Percentiles rank a stretch among this genome's conserved stretches.
Evolutionary conservation across 1,140 invertebrate genomes (phyloP).

Genomic region (Diorhabda elongata): DNA sequence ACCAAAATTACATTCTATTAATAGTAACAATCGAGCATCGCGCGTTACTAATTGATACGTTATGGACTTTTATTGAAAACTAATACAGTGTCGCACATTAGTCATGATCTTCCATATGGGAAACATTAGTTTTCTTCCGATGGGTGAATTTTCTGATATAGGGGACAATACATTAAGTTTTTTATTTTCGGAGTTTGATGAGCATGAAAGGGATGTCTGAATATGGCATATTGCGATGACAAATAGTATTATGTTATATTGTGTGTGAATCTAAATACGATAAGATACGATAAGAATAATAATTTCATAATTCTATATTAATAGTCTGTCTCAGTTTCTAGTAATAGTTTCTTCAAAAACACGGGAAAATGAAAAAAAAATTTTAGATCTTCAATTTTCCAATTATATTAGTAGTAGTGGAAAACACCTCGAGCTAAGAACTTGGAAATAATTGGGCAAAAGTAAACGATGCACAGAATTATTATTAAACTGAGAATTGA

Average conservation of each 20-base stretch:
- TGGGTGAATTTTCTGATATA: conserved; percentile 12
- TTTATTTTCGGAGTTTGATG: conserved; percentile 4
- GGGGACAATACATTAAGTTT: conserved; percentile 9
- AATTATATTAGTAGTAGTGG: too few species aligned
- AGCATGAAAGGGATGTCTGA: conserved; percentile 8
- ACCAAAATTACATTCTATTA: conserved; percentile 31
- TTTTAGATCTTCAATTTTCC: too few species aligned
- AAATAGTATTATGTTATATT: not conserved
- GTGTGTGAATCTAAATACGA: too few species aligned
- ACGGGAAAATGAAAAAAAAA: too few species aligned
- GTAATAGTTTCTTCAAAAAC: too few species aligned
- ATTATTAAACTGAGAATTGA: too few species aligned
- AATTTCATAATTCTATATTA: too few species aligned
- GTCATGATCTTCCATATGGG: conserved; percentile 19
- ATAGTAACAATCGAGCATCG: conserved; percentile 34
- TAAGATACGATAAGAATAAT: too few species aligned
- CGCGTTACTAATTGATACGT: conserved; percentile 35
- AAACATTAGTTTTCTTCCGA: conserved; percentile 17
- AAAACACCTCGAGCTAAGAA: too few species aligned
- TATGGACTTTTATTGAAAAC: conserved; percentile 26
- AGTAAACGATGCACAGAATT: too few species aligned
- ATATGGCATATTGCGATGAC: not conserved
- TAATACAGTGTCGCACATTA: conserved; percentile 16
- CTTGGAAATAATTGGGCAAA: too few species aligned
- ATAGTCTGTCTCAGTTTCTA: too few species aligned